Evolutionary conservation across 1,140 invertebrate genomes (phyloP).

Genomic region (Druon quercuslanigerum): DNA sequence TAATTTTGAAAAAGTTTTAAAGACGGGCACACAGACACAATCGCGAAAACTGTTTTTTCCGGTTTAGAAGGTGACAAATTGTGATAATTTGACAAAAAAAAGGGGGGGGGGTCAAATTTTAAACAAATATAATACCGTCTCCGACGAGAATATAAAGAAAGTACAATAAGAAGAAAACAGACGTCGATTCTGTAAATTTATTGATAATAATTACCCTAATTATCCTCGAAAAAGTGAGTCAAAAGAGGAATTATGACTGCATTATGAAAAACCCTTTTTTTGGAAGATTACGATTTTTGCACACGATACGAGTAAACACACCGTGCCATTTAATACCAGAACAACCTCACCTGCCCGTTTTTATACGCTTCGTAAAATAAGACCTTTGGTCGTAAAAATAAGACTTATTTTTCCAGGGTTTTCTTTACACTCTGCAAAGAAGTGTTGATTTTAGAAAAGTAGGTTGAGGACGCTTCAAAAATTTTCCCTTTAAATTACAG

Average conservation of each 20-base stretch:
- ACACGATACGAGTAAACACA: neutral
- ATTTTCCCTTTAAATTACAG: neutral
- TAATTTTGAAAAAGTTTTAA: too few relatives aligned
- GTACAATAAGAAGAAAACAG: too few relatives aligned
- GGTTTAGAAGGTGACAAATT: too few relatives aligned
- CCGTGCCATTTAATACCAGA: neutral
- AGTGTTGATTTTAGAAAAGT: constrained; percentile 9
- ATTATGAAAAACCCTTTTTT: neutral
- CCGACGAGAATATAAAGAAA: too few relatives aligned
- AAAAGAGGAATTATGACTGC: neutral
- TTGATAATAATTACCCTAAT: too few relatives aligned
- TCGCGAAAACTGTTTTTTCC: too few relatives aligned
- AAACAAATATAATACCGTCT: too few relatives aligned
- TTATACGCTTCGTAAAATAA: constrained; percentile 16
- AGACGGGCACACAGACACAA: too few relatives aligned
- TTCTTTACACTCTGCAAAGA: neutral
- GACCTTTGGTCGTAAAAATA: constrained; percentile 4
- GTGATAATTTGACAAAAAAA: too few relatives aligned
- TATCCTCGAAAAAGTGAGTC: too few relatives aligned
- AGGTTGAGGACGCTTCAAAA: constrained; percentile 12
- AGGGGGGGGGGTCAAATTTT: too few relatives aligned
- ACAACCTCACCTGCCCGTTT: constrained; percentile 8
- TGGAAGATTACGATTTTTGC: neutral
- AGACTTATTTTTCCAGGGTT: constrained; percentile 5
- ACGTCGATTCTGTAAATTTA: too few relatives aligned